A percentile compares a stretch with the other conserved stretches of the same genome.
phyloP scores from a whole-genome alignment of 1,140 invertebrate genomes.

The Drosophila baimaii region DNA sequence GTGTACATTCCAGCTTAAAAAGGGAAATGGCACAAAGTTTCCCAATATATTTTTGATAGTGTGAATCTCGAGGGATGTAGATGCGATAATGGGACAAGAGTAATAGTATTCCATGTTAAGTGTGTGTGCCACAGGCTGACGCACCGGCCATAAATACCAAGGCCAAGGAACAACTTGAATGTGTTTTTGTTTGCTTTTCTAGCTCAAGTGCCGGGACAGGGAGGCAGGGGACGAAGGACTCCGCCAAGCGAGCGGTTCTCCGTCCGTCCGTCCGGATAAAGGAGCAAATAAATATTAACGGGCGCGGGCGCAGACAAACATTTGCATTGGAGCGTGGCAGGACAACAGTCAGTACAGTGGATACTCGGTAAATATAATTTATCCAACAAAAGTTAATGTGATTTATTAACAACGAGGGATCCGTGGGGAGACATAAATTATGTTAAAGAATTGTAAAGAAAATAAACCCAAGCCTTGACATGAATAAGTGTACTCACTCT shows the following conservation, averaged over 20 bases:
- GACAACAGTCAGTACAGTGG: conserved; percentile 32
- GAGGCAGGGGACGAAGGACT: conserved; percentile 16
- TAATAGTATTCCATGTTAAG: conserved; percentile 55
- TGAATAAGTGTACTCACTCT: neutral
- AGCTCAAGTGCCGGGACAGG: conserved; percentile 44
- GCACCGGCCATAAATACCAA: conserved; percentile 72
- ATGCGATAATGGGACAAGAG: conserved; percentile 25
- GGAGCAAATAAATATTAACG: conserved; percentile 54
- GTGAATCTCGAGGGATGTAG: conserved; percentile 14
- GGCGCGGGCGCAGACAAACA: conserved; percentile 62
- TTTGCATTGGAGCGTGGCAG: conserved; percentile 53
- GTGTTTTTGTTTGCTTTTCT: conserved; percentile 71
- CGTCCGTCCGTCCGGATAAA: conserved; percentile 15
- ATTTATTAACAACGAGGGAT: neutral
- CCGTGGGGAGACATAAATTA: conserved; percentile 1
- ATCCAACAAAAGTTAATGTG: neutral
- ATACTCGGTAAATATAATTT: neutral
- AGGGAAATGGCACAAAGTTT: neutral
- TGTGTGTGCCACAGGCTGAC: conserved; percentile 63
- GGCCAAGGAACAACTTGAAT: conserved; percentile 72
- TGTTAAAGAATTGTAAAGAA: neutral
- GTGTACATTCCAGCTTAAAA: neutral
- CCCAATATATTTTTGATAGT: neutral
- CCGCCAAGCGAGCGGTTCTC: conserved; percentile 19
- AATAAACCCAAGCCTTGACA: too few relatives aligned